Base-by-base conservation (phyloP, 2,113 vertebrate species). In the Sterrhoptilus dennistouni region DNA sequence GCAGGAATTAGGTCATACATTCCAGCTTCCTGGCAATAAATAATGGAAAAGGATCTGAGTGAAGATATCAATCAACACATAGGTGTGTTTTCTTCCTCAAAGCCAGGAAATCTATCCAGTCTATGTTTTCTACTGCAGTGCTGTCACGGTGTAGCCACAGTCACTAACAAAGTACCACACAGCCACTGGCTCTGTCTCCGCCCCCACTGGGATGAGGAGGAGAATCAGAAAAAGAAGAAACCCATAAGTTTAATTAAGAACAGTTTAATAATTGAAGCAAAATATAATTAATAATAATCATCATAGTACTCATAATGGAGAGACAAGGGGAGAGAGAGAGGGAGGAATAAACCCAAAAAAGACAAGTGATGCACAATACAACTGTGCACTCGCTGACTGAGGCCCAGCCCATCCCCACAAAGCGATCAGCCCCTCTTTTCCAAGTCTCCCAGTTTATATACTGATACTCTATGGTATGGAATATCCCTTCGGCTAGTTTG, bases 351-450 rank as follows among this genome's bases (percentile, higher is more conserved):
- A 68, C 18, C 3, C 0, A 0, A n/a, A 60, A 68, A 75, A 68
- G 61, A 68, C 24, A 75, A 89, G 29, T 22, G 20, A 68, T 47
- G n/a, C 33, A 45, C 8, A 40, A 5, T 22, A 28, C 8, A 82
- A 17, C 40, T 75, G 28, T 68, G 16, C n/a, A 40, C 28, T 24
- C 0, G 0, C 45, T 68, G n/a, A 27, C 9, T 3, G 6, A 22
- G 25, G 24, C 29, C 45, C 33, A 25, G 28, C 15, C 38, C 0
- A 0, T 21, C 61, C n/a, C 8, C 29, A 76, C 14, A 25, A 74
- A 68, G 14, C 18, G 61, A 68, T 40, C 54, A 53, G 20, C 24
- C 13, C 11, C 24, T 68, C 53, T 38, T 75, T 29, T 14, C 28
- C 53, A 68, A 17, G 20, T 60, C 11, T 5, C 5, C 24, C 24